Base-by-base conservation (phyloP, 2,113 vertebrate species). In the Crotalus tigris region DNA sequence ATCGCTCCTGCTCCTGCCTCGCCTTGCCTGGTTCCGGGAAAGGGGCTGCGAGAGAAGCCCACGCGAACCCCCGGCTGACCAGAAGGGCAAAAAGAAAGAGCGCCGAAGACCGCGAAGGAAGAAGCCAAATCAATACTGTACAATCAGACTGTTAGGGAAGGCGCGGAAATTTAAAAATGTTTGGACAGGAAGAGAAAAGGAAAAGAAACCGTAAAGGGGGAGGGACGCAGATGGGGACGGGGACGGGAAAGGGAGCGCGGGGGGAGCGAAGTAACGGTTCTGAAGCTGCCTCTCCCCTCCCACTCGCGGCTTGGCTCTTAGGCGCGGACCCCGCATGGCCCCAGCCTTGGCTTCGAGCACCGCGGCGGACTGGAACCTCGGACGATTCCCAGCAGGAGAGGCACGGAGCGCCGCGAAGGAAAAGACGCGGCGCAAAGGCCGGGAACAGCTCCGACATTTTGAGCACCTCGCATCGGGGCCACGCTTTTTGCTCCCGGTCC, bases 151-250 rank as follows among this genome's bases (percentile, higher is more conserved):
- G 97, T 98, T 97, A 96, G 95, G 96, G 97, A 95, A 98, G 97
- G 98, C 98, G 98, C 97, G 97, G 97, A 98, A 98, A 98, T 97
- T 98, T 98, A 96, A 98, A 96, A 98, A 97, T 96, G 96, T 97
- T 97, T 98, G 97, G 97, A 98, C 97, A 98, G 97, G 97, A 98
- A 98, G 97, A 98, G 97, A 96, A 94, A 95, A 97, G 92, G 97
- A 94, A 97, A 97, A 97, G 97, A 96, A 97, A 96, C 97, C 94
- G 96, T 94, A 93, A 64, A 90, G 81, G 89, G 75, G 92, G 92
- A 86, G 89, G 92, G 92, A 90, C 75, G n/a, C 54, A 11, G 88
- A 29, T 15, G 26, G 33, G 75, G 49, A 53, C 29, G 46, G 58
- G 55, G 85, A n/a, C 46, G 86, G 51, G 75, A 44, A 81, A 33